Evolutionary conservation across 2,888 invertebrate genomes (phyloP), one percentile per base, ranked within the genome.

Genomic region (Physocephala rufipes): DNA sequence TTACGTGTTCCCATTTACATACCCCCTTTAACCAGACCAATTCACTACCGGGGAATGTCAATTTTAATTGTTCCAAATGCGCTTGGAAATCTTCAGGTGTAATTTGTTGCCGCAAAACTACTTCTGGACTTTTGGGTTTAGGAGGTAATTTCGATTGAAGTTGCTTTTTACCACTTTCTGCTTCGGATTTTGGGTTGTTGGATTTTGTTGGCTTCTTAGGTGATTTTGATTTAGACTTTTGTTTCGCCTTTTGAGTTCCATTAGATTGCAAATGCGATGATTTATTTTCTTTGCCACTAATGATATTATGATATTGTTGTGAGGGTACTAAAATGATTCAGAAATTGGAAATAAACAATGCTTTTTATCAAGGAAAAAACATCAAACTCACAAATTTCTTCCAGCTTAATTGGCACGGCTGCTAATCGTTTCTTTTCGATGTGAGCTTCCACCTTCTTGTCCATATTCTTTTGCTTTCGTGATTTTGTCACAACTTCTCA

Each of bases 401-500:
- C 93, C 75, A 92, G 87, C 88, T 92, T 93, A 30, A 91, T 90
- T 36, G 91, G 90, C 85, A 89, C 90, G 1, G 84, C 80, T 30
- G 79, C 85, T 51, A 83, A 76, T n/a, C 84, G 80, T 75, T 84
- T 84, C 74, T 82, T 90, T 63, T 91, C 90, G 68, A 86, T 86
- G 75, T 88, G 88, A 5, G 87, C 86, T 49, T 86, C 83, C 2
- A 84, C 79, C 72, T 84, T 85, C 71, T 81, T 83, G 76, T 91
- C 91, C 61, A 83, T 72, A 76, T 88, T 89, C 61, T 78, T 84
- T 58, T 81, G 81, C 74, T 90, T 90, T 82, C 91, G 93, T 77
- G 88, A 89, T 82, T 91, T 93, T 63, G 90, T 89, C 72, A 91
- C 91, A 77, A 91, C 89, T 89, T 91, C 91, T 91, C 91, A 92